Percentiles rank a stretch among this genome's conserved stretches.
Evolutionary conservation across 2,888 invertebrate genomes (phyloP).

Genomic region (Biston betularia): DNA sequence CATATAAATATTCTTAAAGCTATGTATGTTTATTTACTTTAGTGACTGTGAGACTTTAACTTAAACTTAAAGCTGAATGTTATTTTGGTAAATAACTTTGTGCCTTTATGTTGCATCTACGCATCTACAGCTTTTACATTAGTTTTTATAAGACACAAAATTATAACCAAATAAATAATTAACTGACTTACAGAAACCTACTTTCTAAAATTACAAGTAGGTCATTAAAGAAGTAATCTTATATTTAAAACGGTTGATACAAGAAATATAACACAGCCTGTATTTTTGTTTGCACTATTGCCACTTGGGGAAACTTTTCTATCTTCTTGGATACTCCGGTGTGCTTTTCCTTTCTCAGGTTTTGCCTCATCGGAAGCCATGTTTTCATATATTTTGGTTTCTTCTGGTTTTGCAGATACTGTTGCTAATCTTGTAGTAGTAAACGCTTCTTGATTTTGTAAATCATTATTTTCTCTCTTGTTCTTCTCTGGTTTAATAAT

Average conservation of each 20-base stretch:
- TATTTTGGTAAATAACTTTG: constrained; percentile 42
- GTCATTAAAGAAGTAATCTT: constrained; percentile 59
- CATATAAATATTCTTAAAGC: constrained; percentile 51
- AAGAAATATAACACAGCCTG: constrained; percentile 53
- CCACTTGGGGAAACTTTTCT: constrained; percentile 23
- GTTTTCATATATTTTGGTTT: constrained; percentile 62
- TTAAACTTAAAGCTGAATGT: constrained; percentile 54
- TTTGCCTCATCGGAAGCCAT: constrained; percentile 80
- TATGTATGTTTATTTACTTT: constrained; percentile 68
- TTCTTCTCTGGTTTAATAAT: constrained; percentile 32
- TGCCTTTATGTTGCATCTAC: not conserved
- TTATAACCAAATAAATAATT: constrained; percentile 3
- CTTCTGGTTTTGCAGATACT: constrained; percentile 74
- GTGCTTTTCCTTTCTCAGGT: constrained; percentile 71
- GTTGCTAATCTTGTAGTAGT: constrained; percentile 76
- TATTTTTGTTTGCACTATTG: constrained; percentile 52
- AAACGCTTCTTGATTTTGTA: constrained; percentile 45
- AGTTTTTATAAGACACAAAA: not conserved
- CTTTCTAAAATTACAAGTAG: constrained; percentile 48
- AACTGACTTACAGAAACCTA: constrained; percentile 38
- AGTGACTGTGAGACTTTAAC: constrained; percentile 75
- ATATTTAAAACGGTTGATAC: constrained; percentile 51
- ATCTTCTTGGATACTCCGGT: constrained; percentile 66
- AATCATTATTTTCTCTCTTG: constrained; percentile 42
- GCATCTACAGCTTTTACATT: not conserved